Percentiles rank a stretch among this genome's conserved stretches.
Evolutionary conservation across 2,888 invertebrate species (phyloP).

Genomic region (Drosophila pseudotalamancana): DNA sequence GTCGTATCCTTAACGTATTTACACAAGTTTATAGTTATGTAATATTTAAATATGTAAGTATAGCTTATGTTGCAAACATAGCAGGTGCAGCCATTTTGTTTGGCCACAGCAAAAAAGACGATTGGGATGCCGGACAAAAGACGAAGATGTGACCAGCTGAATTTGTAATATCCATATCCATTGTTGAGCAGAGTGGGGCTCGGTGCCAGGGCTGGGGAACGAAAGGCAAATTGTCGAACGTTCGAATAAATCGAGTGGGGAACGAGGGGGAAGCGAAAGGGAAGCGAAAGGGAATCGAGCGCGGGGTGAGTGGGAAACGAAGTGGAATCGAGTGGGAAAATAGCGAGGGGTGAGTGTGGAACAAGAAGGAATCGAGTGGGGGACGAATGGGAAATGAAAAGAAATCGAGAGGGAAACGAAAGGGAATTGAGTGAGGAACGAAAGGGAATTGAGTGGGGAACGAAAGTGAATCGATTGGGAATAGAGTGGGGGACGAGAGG

Average conservation of each 20-base stretch:
- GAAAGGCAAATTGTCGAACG: neutral
- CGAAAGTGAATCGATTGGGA: no score
- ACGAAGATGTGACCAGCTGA: slow-evolving; percentile 38
- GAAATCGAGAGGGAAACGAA: no score
- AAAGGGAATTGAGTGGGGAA: neutral
- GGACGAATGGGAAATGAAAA: no score
- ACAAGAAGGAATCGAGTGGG: neutral
- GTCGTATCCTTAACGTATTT: slow-evolving; percentile 38
- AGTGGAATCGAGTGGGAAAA: no score
- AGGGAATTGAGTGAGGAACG: neutral
- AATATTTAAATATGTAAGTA: slow-evolving; percentile 7
- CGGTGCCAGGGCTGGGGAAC: slow-evolving; percentile 14
- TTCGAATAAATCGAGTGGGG: neutral
- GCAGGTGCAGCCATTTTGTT: slow-evolving; percentile 3
- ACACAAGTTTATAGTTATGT: slow-evolving; percentile 27
- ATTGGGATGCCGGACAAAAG: slow-evolving; percentile 14
- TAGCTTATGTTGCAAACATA: slow-evolving; percentile 1
- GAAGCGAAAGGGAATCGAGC: neutral
- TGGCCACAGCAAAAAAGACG: slow-evolving; percentile 1
- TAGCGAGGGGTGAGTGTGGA: no score
- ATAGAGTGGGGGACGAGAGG: no score
- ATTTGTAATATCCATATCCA: slow-evolving; percentile 31
- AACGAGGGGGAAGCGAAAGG: no score
- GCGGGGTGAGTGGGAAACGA: no score
- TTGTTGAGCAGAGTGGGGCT: slow-evolving; percentile 9